These are phyloP conservation scores for Auanema sp. DNA, from an alignment of 2,888 invertebrate genomes.

Conservation along the genomic window DNA sequence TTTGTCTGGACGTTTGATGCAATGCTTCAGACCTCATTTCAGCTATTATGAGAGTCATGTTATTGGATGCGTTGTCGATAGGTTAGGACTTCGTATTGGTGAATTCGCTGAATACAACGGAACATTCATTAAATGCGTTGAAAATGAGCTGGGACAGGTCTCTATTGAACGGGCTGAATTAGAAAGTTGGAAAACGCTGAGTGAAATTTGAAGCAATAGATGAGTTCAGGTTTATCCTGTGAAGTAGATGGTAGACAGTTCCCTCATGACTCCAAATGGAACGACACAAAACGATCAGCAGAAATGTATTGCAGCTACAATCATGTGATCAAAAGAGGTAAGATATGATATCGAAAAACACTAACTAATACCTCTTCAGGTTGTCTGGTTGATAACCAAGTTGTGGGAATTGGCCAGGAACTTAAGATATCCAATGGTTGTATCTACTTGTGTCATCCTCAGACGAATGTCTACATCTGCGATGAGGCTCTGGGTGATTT, in stretches of 20 bases:
- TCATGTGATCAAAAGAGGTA: constrained; percentile 36
- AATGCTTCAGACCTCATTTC: constrained; percentile 50
- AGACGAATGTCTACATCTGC: constrained; percentile 42
- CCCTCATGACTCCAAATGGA: constrained; percentile 30
- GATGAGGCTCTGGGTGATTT: constrained; percentile 34
- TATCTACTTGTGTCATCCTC: constrained; percentile 43
- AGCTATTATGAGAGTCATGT: constrained; percentile 46
- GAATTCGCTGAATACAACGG: constrained; percentile 36
- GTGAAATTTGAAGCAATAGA: no score
- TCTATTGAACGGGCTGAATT: constrained; percentile 21
- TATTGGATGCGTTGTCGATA: constrained; percentile 43
- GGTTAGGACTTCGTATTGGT: constrained; percentile 33
- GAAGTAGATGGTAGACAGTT: constrained; percentile 29
- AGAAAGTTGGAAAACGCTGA: constrained; percentile 27
- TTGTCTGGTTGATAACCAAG: constrained; percentile 30
- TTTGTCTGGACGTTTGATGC: constrained; percentile 29
- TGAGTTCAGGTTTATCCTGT: constrained; percentile 32
- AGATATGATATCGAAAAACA: constrained; percentile 8
- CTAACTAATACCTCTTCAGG: constrained; percentile 27
- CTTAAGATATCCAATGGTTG: constrained; percentile 34
- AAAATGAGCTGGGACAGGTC: constrained; percentile 28
- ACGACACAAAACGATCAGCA: constrained; percentile 27
- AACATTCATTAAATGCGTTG: constrained; percentile 37
- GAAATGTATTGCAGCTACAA: constrained; percentile 30
- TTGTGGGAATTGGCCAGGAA: constrained; percentile 36